Evolutionary conservation across 2,888 invertebrate genomes (phyloP).

Genomic region (Cheilosia soror): DNA sequence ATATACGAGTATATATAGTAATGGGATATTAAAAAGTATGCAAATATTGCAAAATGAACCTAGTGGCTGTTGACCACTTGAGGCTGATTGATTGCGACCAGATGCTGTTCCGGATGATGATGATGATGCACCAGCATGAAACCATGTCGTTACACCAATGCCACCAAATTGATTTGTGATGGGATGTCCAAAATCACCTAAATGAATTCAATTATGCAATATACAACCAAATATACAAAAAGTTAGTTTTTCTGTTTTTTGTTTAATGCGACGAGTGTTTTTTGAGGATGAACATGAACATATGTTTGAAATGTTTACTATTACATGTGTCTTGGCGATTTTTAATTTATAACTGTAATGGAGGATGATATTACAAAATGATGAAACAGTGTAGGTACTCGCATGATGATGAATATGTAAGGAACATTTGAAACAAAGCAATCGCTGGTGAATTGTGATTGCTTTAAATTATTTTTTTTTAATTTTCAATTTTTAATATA

Average conservation of each 20-base stretch:
- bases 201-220: constrained; percentile 53
- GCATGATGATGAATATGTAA: too few species aligned
- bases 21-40: constrained; percentile 6
- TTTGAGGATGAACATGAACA: not conserved
- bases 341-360: not conserved
- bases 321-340: not conserved
- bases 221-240: constrained; percentile 10
- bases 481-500: too few species aligned
- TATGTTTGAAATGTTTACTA: not conserved
- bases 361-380: not conserved
- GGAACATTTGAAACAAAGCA: too few species aligned
- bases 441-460: too few species aligned
- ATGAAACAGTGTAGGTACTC: too few species aligned
- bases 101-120: constrained; percentile 67
- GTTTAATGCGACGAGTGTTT: not conserved
- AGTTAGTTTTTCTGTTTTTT: not conserved
- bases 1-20: constrained; percentile 5
- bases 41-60: constrained; percentile 54
- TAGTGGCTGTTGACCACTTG: constrained; percentile 71
- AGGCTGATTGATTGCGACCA: constrained; percentile 54
- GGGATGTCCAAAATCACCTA: constrained; percentile 81
- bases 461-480: too few species aligned
- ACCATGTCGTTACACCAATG: constrained; percentile 84
- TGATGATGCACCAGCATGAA: constrained; percentile 82
- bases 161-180: constrained; percentile 79